phyloP scores from a whole-genome alignment of 1,140 invertebrate species.

The Drosophila pseudoananassae region DNA sequence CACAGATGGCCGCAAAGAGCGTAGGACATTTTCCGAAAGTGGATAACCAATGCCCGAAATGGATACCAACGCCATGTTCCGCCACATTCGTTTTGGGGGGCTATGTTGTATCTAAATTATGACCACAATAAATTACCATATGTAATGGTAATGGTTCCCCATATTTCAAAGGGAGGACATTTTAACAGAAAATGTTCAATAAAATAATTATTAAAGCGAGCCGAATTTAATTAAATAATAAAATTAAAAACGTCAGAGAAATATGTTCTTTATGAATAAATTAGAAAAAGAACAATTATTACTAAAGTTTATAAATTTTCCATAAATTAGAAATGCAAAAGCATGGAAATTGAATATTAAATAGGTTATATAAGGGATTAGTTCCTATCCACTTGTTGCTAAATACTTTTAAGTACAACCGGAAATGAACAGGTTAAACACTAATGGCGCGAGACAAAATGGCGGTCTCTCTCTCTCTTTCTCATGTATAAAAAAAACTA shows the following conservation, averaged over 20 bases:
- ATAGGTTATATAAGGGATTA: background rate
- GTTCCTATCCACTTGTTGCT: constrained; percentile 24
- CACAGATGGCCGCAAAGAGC: constrained; percentile 1
- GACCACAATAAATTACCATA: constrained; percentile 36
- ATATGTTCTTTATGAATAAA: background rate
- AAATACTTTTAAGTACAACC: constrained; percentile 4
- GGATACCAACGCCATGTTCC: constrained; percentile 44
- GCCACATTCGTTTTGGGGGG: constrained; percentile 19
- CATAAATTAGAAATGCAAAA: background rate
- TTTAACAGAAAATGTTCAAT: background rate
- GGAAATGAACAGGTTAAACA: constrained; percentile 19
- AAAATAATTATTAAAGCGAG: background rate
- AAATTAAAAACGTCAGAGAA: constrained; percentile 1
- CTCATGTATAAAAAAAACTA: constrained; percentile 4
- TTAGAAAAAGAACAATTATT: background rate
- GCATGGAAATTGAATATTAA: background rate
- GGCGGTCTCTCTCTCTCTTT: constrained; percentile 2
- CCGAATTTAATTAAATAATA: background rate
- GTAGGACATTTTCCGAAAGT: constrained; percentile 43
- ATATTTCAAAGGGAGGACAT: background rate
- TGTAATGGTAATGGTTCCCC: constrained; percentile 3
- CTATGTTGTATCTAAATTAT: constrained; percentile 33
- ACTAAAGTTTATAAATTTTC: background rate
- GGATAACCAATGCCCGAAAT: constrained; percentile 38
- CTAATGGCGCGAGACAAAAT: background rate